These are phyloP conservation scores for Ganaspis sp. DNA, from an alignment of 1,140 invertebrate species.

Conservation along the genomic window DNA sequence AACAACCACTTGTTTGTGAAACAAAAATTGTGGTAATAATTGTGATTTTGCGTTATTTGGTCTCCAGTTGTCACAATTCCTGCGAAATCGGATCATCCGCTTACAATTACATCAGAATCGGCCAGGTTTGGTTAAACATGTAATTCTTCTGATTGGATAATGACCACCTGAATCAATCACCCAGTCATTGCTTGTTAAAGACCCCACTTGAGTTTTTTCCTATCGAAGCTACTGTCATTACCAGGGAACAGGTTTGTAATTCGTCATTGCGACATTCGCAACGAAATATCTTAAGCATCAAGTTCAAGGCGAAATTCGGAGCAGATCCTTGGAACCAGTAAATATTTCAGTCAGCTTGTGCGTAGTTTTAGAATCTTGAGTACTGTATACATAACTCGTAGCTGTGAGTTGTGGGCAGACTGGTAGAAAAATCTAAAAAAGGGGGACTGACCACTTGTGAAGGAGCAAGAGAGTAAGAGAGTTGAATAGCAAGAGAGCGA, in stretches of 20 bases:
- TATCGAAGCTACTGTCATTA: slow-evolving; percentile 28
- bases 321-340: no score
- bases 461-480: slow-evolving; percentile 10
- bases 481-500: neutral
- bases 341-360: slow-evolving; percentile 35
- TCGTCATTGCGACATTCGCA: slow-evolving; percentile 8
- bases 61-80: no score
- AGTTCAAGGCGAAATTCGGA: no score
- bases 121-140: neutral
- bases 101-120: no score
- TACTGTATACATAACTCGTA: slow-evolving; percentile 43
- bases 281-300: no score
- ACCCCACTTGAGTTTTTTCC: slow-evolving; percentile 19
- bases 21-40: no score
- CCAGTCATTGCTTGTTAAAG: slow-evolving; percentile 22
- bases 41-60: no score
- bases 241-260: slow-evolving; percentile 23
- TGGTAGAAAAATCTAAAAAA: slow-evolving; percentile 19
- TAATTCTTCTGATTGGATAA: slow-evolving; percentile 29
- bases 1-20: no score
- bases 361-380: slow-evolving; percentile 45
- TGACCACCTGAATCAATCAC: slow-evolving; percentile 28
- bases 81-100: neutral
- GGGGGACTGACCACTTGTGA: neutral
- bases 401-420: slow-evolving; percentile 8